Conservation (phyloP, 2,797 vertebrate genomes). For the Trachurus trachurus region DNA sequence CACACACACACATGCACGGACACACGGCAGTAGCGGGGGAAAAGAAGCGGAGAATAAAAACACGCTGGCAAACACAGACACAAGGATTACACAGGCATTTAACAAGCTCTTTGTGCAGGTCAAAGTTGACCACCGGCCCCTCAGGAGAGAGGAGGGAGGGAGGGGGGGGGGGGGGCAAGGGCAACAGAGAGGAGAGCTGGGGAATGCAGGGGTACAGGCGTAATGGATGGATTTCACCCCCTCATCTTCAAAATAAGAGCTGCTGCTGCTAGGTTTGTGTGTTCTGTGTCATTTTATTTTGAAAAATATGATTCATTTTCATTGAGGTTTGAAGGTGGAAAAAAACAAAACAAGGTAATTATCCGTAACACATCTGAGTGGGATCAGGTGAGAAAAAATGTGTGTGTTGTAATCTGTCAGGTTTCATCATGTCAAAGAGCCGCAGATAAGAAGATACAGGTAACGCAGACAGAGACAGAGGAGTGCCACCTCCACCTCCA, state of each 20-base stretch:
- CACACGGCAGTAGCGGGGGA: no score
- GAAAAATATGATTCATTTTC: not conserved
- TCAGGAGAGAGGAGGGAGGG: constrained; percentile 56
- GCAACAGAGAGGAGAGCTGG: constrained; percentile 51
- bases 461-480: constrained; percentile 36
- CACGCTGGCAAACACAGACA: constrained; percentile 64
- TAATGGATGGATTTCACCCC: constrained; percentile 26
- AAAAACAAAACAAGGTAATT: not conserved
- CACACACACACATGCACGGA: no score
- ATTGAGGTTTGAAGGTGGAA: not conserved
- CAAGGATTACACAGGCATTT: constrained; percentile 86
- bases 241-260: not conserved
- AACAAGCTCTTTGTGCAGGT: constrained; percentile 85
- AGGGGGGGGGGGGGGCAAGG: constrained; percentile 9
- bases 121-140: constrained; percentile 83
- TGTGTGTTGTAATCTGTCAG: constrained; percentile 6
- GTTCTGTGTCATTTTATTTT: not conserved
- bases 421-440: constrained; percentile 41
- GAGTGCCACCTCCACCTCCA: constrained; percentile 26
- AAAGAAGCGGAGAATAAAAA: constrained; percentile 45
- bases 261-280: no score
- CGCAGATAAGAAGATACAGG: constrained; percentile 27
- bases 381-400: constrained; percentile 26
- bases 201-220: constrained; percentile 66
- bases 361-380: constrained; percentile 8